Evolutionary conservation across 2,888 invertebrate genomes (phyloP).

Genomic region (Ptychoptera contaminata): DNA sequence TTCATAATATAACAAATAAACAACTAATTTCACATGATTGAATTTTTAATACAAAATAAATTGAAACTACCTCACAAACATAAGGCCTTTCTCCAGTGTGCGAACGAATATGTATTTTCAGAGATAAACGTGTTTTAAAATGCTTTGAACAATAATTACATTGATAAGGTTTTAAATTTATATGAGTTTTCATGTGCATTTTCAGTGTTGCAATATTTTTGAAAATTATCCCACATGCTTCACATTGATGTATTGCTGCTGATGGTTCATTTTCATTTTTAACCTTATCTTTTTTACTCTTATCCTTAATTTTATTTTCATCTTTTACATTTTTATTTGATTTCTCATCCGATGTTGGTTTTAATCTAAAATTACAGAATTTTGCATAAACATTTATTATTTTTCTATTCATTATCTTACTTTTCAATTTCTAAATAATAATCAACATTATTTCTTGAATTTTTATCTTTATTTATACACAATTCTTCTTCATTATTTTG

Average conservation of each 20-base stretch:
- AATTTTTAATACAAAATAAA: not conserved
- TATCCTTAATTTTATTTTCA: not conserved
- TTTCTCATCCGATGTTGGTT: not conserved
- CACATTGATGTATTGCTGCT: constrained; percentile 10
- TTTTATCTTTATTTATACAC: not conserved
- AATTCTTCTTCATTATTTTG: not conserved
- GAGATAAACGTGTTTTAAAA: constrained; percentile 9
- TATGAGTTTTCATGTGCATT: constrained; percentile 9
- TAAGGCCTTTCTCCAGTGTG: constrained; percentile 13
- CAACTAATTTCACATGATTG: not conserved
- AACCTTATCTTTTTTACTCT: no score
- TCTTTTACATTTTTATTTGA: not conserved
- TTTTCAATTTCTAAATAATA: not conserved
- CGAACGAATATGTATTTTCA: constrained; percentile 11
- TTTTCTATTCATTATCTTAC: not conserved
- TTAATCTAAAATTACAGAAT: not conserved
- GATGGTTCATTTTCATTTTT: not conserved
- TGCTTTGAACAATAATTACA: constrained; percentile 10
- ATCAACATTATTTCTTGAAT: not conserved
- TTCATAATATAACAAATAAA: not conserved
- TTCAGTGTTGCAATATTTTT: constrained; percentile 8
- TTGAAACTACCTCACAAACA: constrained; percentile 10
- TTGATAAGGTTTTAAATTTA: constrained; percentile 7
- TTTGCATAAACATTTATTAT: not conserved
- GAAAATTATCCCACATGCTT: constrained; percentile 10